Conservation (phyloP, 1,140 invertebrate genomes). For the Phenacoccus solenopsis region DNA sequence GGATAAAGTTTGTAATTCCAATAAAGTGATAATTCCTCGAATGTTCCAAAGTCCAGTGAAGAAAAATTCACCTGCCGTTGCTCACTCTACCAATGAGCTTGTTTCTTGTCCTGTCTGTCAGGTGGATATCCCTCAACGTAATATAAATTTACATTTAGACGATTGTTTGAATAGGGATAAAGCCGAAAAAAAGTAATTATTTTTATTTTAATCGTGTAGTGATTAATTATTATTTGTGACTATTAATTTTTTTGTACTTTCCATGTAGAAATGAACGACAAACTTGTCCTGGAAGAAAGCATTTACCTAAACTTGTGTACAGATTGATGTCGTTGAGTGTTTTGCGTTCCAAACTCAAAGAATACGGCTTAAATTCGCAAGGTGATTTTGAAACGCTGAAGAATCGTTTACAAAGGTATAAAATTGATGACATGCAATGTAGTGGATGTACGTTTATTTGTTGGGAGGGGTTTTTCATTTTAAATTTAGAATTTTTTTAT, state of each 20-base stretch:
- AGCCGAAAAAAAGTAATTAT: slow-evolving; percentile 14
- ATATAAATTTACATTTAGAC: slow-evolving; percentile 43
- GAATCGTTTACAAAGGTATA: slow-evolving; percentile 33
- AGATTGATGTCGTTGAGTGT: slow-evolving; percentile 41
- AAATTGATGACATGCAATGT: no score
- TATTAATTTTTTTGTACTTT: slow-evolving; percentile 21
- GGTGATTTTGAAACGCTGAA: slow-evolving; percentile 39
- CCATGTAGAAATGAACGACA: not conserved
- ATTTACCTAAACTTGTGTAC: slow-evolving; percentile 42
- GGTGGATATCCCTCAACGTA: slow-evolving; percentile 34
- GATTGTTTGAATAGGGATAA: slow-evolving; percentile 36
- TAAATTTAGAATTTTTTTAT: no score
- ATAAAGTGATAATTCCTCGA: not conserved
- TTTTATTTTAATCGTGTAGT: not conserved
- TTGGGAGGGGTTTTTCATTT: not conserved
- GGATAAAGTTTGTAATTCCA: not conserved
- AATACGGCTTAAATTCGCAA: slow-evolving; percentile 36
- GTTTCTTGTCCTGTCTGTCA: slow-evolving; percentile 43
- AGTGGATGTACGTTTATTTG: not conserved
- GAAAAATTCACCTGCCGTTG: slow-evolving; percentile 13
- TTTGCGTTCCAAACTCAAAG: slow-evolving; percentile 38
- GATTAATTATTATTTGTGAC: not conserved
- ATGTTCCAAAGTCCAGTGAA: slow-evolving; percentile 30
- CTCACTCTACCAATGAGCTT: slow-evolving; percentile 27
- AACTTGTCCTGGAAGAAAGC: slow-evolving; percentile 31